Evolutionary conservation across 2,113 vertebrate genomes (phyloP).

Genomic region (Pseudonaja textilis): DNA sequence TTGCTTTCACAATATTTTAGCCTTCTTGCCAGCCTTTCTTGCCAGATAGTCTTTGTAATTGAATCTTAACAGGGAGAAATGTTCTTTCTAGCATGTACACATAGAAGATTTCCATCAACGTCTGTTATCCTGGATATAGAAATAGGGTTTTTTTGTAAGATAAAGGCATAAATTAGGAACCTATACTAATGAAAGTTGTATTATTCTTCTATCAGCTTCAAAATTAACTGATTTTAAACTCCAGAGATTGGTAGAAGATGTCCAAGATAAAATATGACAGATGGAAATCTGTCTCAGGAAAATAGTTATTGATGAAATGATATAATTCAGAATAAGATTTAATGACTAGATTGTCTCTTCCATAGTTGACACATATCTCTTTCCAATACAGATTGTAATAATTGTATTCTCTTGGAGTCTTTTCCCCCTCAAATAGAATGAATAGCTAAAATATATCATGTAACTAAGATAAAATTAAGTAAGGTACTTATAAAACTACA

Average conservation of each 20-base stretch:
- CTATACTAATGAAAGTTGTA: neutral
- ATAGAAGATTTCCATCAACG: neutral
- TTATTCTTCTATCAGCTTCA: neutral
- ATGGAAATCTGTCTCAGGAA: neutral
- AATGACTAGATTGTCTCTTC: neutral
- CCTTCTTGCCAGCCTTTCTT: neutral
- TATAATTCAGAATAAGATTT: neutral
- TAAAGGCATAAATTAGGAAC: neutral
- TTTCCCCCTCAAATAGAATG: neutral
- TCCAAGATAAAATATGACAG: neutral
- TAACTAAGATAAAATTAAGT: too few species aligned
- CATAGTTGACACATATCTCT: neutral
- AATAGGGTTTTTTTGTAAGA: neutral
- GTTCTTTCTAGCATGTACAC: neutral
- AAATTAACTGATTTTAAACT: neutral
- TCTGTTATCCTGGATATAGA: neutral
- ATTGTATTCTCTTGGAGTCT: neutral
- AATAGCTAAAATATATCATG: neutral
- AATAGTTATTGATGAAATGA: neutral
- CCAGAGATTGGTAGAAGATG: neutral
- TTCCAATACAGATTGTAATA: neutral
- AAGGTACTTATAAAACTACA: neutral
- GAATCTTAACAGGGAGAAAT: neutral
- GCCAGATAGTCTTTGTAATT: neutral
- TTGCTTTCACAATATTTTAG: neutral